Conservation (phyloP, 2,888 invertebrate genomes). For the Meandrusa payeni region DNA sequence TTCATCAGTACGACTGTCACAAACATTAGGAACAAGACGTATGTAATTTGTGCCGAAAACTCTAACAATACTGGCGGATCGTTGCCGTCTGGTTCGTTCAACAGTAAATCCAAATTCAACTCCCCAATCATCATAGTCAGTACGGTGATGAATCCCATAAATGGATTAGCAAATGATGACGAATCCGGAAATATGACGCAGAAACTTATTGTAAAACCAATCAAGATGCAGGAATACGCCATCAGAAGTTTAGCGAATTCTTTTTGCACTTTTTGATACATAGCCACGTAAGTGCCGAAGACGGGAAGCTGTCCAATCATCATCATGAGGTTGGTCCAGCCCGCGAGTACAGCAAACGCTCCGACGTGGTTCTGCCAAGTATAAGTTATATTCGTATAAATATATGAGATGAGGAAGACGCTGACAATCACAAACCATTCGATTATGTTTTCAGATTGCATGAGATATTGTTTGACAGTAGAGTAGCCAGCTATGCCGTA, state of each 20-base stretch:
- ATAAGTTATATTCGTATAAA: conserved; percentile 87
- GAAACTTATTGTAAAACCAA: conserved; percentile 93
- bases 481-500: conserved; percentile 91
- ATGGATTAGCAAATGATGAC: conserved; percentile 90
- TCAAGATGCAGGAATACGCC: conserved; percentile 91
- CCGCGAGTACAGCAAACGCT: conserved; percentile 91
- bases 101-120: conserved; percentile 87
- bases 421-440: conserved; percentile 93
- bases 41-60: conserved; percentile 90
- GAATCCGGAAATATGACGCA: conserved; percentile 93
- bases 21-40: conserved; percentile 89
- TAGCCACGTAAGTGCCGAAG: conserved; percentile 94
- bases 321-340: conserved; percentile 94
- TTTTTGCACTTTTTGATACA: conserved; percentile 93
- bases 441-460: conserved; percentile 91
- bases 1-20: conserved; percentile 94
- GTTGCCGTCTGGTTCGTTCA: conserved; percentile 88
- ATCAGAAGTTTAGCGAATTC: conserved; percentile 93
- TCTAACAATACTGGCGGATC: conserved; percentile 88
- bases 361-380: conserved; percentile 94
- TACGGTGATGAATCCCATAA: conserved; percentile 91
- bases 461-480: conserved; percentile 89
- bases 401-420: conserved; percentile 91
- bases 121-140: conserved; percentile 95
- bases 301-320: conserved; percentile 94